Evolutionary conservation across 2,888 invertebrate species (phyloP), one percentile per base, ranked within the genome.

Genomic region (Oeneis ivallda): DNA sequence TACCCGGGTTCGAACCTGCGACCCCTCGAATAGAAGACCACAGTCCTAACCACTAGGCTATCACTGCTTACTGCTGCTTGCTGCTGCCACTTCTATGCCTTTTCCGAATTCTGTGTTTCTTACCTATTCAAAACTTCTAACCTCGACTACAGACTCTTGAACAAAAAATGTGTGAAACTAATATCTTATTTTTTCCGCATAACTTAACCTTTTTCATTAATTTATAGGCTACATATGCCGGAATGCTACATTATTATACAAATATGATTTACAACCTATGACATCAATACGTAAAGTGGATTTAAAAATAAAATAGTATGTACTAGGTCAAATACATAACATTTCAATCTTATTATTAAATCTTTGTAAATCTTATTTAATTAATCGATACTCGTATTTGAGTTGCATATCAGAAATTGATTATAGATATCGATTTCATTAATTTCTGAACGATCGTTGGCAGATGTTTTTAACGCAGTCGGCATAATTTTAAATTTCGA

Each of bases 361-460:
- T n/a, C n/a, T n/a, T n/a, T n/a, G n/a, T n/a, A n/a, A n/a, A 65
- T 62, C 49, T 68, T 62, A 68, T 68, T 57, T 57, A 59, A 63
- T 65, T 67, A 65, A 67, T 65, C 61, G 57, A 62, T 58, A 64
- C 13, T 53, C 57, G 19, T 67, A 70, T 70, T 70, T 70, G 69
- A 62, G 67, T 69, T 61, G 57, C 54, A 63, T 67, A 67, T 59
- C 17, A 41, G 53, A 47, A 54, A 65, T 64, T 64, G 53, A 66
- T 68, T 61, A 61, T 15, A 47, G 43, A 53, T 56, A 43, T 62
- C 45, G 39, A 37, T 57, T 64, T 61, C 26, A 66, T 69, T 58
- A 67, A 70, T 61, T 61, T 56, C 19, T 56, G 19, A 39, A 56
- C 43, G 39, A 45, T 26, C 53, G 8, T 39, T 34, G 63, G 67